Evolutionary conservation across 1,140 invertebrate species (phyloP), one percentile per base, ranked within the genome.

Genomic region (Drosophila baimaii): DNA sequence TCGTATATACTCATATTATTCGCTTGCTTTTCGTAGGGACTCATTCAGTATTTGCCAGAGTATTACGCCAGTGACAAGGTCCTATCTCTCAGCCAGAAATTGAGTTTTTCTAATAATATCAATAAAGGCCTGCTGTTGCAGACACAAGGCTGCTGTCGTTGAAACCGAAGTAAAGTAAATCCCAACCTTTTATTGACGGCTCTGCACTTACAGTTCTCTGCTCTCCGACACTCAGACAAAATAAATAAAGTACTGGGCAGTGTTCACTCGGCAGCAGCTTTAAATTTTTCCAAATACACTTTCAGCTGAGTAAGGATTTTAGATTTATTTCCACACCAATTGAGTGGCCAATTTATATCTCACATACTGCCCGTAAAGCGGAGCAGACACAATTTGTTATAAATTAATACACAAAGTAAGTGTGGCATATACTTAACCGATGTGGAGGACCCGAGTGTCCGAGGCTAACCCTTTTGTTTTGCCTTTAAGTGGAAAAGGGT

Each of bases 391-490:
- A 52, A 41, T 25, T 10, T 13, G 12, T 33, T 25, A 21, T 31
- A 35, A 43, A 52, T 69, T 51, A 47, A 21, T 43, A 13, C n/a
- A 13, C 4, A 35, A 21, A 33, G 21, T 41, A 41, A 39, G 44
- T 13, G 23, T 39, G n/a, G 17, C 25, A 19, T 56, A 15, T 31
- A 29, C 17, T 15, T 13, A 27, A 19, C 6, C 23, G 8, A 6
- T 41, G 7, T 27, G 6, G 49, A 27, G 9, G 17, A 15, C 25
- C 17, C 5, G 9, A 44, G 19, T 27, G 33, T n/a, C n/a, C n/a
- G n/a, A n/a, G n/a, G n/a, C 25, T 3, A 77, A 88, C 76, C 83
- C 84, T 80, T 84, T 77, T 61, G 59, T 39, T 65, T 61, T 52
- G n/a, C 64, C 37, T 47, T 59, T 43, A 68, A 51, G 29, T 62